phyloP scores from a whole-genome alignment of 2,888 invertebrate genomes.

The Steinernema carpocapsae region DNA sequence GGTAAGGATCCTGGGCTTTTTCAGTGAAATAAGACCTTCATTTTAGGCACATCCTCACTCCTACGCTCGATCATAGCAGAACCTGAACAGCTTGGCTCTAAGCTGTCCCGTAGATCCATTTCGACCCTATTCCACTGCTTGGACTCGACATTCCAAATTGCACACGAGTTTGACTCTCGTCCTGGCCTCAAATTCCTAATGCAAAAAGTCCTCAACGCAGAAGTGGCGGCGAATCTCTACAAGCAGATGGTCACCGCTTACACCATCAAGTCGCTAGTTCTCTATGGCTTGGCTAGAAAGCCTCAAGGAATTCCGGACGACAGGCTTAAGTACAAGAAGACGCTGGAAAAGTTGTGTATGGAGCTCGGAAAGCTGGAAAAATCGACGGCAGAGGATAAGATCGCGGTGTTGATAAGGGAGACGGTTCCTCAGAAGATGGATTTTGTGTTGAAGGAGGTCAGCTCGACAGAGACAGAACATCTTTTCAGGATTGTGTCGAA shows the following conservation, averaged over 20 bases:
- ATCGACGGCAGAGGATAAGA: constrained; percentile 17
- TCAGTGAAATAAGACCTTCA: not conserved
- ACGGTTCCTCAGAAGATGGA: not conserved
- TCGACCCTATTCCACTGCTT: constrained; percentile 41
- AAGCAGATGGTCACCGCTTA: constrained; percentile 27
- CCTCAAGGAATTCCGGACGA: not conserved
- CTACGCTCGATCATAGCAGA: constrained; percentile 10
- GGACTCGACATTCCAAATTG: constrained; percentile 41
- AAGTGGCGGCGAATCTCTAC: constrained; percentile 45
- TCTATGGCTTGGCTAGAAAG: constrained; percentile 3
- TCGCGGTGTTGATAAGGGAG: constrained; percentile 13
- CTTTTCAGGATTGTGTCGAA: constrained; percentile 16
- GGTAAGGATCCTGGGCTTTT: not conserved
- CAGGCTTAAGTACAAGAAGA: not conserved
- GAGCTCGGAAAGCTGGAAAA: not conserved
- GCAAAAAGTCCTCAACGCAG: constrained; percentile 45
- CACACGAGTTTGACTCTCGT: constrained; percentile 45
- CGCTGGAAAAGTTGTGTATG: not conserved
- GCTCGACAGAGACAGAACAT: not conserved
- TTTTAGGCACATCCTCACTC: constrained; percentile 7
- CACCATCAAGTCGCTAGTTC: constrained; percentile 11
- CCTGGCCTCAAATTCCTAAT: constrained; percentile 46
- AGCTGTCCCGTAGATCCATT: not conserved
- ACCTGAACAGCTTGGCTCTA: constrained; percentile 7
- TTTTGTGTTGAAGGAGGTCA: constrained; percentile 16